These are phyloP conservation scores for Morinoia aosen DNA, from an alignment of 2,888 invertebrate species.

Conservation along the genomic window DNA sequence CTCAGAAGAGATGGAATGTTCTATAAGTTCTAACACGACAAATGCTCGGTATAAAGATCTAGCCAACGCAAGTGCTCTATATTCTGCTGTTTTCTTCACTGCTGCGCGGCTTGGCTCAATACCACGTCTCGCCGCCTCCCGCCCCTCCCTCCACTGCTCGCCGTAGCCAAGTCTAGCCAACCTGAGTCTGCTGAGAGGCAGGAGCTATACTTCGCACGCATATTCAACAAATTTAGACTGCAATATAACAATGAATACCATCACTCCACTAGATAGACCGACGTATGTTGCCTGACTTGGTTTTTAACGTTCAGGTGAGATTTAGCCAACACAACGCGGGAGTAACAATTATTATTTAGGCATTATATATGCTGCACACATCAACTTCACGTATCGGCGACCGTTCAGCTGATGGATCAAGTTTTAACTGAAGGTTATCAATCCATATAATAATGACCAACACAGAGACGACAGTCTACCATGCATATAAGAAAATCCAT, in stretches of 20 bases:
- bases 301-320: neutral
- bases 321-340: neutral
- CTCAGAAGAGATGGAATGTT: neutral
- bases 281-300: neutral
- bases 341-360: neutral
- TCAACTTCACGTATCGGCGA: too few species aligned
- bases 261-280: neutral
- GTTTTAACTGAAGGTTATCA: neutral
- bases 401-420: neutral
- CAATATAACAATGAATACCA: neutral
- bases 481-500: neutral
- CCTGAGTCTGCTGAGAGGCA: neutral
- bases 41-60: neutral
- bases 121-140: neutral
- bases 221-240: neutral
- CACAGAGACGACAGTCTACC: neutral
- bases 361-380: neutral
- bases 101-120: neutral
- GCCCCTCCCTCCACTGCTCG: neutral
- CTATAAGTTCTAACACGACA: neutral
- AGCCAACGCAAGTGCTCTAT: neutral
- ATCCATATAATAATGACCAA: neutral
- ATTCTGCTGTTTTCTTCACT: neutral
- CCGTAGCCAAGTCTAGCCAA: constrained; percentile 36
- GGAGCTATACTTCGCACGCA: neutral